Conservation (phyloP, 2,113 vertebrate species). For the rabbit (Oryctolagus cuniculus) region mOryCun1.1 NC_091441.1:19747501-19748000, state of each 20-base stretch:
- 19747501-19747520: neutral
- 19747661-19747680: neutral
- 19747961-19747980: constrained; percentile 12
- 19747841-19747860: constrained; percentile 14
- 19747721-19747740: neutral
- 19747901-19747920: neutral
- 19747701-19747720: neutral
- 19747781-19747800: neutral
- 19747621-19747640: neutral
- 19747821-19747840: constrained; percentile 23
- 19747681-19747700: neutral
- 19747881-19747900: constrained; percentile 17
- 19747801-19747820: neutral
- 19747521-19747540: neutral
- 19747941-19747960: constrained; percentile 40
- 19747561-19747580: neutral
- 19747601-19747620: neutral
- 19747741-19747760: neutral
- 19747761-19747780: neutral
- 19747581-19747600: neutral
- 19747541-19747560: neutral
- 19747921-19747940: constrained; percentile 29
- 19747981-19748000: neutral
- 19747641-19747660: neutral
- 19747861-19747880: neutral